Percentiles rank a stretch among this genome's conserved stretches.
Conservation (phyloP, 2,797 vertebrate species). For the Champsocephalus esox region DNA sequence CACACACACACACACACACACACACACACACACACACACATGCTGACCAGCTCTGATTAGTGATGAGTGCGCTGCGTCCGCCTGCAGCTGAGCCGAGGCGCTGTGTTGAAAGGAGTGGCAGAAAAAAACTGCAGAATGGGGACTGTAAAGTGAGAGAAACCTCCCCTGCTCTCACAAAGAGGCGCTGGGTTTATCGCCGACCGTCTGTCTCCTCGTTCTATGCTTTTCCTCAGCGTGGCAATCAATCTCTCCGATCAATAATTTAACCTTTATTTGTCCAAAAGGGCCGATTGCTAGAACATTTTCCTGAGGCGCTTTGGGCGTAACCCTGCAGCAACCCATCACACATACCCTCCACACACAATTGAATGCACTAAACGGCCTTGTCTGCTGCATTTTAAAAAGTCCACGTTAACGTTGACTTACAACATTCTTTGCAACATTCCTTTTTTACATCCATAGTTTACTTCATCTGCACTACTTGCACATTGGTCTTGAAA, state of each 20-base stretch:
- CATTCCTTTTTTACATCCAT: no score
- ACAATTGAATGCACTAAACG: slow-evolving; percentile 1
- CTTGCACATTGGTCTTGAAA: no score
- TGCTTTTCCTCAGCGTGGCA: background rate
- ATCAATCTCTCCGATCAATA: slow-evolving; percentile 11
- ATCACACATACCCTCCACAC: background rate
- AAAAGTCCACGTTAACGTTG: background rate
- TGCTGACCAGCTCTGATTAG: slow-evolving; percentile 58
- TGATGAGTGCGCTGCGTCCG: slow-evolving; percentile 56
- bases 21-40: slow-evolving; percentile 13
- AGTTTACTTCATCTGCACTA: no score
- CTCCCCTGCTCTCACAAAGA: slow-evolving; percentile 27
- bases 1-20: slow-evolving; percentile 13
- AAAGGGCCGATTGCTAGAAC: accelerated
- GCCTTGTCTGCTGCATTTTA: background rate
- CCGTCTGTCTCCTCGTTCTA: background rate
- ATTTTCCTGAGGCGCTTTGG: slow-evolving; percentile 1
- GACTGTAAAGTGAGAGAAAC: slow-evolving; percentile 35
- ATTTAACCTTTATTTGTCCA: slow-evolving; percentile 1
- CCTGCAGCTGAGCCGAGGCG: slow-evolving; percentile 54
- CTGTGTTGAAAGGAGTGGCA: slow-evolving; percentile 70
- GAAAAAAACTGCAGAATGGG: slow-evolving; percentile 62
- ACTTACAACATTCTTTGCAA: no score
- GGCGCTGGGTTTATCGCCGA: background rate
- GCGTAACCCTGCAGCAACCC: slow-evolving; percentile 41